Evolutionary conservation across 2,113 vertebrate genomes (phyloP).

Genomic region (Scortum barcoo): DNA sequence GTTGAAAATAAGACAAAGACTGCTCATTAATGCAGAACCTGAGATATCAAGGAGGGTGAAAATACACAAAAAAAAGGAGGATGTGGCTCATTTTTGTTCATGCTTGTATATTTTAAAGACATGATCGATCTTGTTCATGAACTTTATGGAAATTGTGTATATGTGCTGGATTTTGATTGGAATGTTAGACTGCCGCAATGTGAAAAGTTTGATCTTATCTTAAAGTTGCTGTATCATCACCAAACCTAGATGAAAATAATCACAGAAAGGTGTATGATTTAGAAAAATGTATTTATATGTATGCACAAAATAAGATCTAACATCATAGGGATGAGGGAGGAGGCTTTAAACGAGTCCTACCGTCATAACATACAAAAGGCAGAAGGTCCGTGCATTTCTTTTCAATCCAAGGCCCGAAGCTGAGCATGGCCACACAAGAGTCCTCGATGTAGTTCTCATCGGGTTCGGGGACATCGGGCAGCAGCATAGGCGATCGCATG

Average conservation of each 20-base stretch:
- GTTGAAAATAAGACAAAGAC: background rate
- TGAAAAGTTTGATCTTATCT: too few relatives aligned
- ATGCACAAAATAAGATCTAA: too few relatives aligned
- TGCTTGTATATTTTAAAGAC: too few relatives aligned
- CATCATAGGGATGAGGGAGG: background rate
- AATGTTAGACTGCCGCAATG: too few relatives aligned
- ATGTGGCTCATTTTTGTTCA: too few relatives aligned
- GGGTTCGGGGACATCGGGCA: background rate
- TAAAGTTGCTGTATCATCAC: too few relatives aligned
- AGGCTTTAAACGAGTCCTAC: constrained; percentile 53
- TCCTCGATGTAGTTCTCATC: constrained; percentile 62
- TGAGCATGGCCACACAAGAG: constrained; percentile 74
- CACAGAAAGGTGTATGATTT: background rate
- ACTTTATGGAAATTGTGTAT: too few relatives aligned
- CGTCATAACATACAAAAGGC: constrained; percentile 82
- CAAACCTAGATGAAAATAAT: background rate
- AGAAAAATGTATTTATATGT: background rate
- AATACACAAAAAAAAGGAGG: background rate
- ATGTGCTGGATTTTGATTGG: too few relatives aligned
- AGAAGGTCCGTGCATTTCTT: constrained; percentile 59
- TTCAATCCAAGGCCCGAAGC: constrained; percentile 80
- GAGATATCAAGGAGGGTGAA: background rate
- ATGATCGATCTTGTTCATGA: too few relatives aligned
- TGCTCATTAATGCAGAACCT: background rate
- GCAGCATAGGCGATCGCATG: background rate